phyloP scores from a whole-genome alignment of 2,888 invertebrate genomes.

The Lissocephala sabroskyi region DNA sequence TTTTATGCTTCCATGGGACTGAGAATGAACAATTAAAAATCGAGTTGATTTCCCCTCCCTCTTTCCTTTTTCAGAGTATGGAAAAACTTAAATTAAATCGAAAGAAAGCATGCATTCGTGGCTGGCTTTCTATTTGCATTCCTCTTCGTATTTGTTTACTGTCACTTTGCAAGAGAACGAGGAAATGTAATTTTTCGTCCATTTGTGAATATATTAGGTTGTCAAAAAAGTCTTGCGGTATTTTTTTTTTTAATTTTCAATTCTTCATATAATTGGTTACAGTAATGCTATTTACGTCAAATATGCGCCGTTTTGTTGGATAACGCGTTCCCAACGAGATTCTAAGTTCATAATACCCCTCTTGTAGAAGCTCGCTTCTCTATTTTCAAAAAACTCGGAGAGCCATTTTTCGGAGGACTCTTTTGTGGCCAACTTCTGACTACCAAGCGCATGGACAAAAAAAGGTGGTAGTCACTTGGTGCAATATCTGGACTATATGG shows the following conservation, averaged over 20 bases:
- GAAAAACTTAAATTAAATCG: too few relatives aligned
- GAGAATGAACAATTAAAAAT: too few relatives aligned
- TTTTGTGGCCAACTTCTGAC: not conserved
- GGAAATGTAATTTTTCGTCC: too few relatives aligned
- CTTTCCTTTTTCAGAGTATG: too few relatives aligned
- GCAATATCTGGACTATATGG: slow-evolving; percentile 1
- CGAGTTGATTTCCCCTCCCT: too few relatives aligned
- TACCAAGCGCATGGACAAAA: slow-evolving; percentile 1
- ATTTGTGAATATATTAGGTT: too few relatives aligned
- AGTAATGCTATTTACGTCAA: not conserved
- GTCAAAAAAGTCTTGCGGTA: too few relatives aligned
- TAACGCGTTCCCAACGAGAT: not conserved
- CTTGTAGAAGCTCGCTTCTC: not conserved
- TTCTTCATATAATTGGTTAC: not conserved
- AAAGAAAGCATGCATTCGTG: too few relatives aligned
- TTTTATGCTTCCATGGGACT: too few relatives aligned
- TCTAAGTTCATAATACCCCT: not conserved
- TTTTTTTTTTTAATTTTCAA: not conserved
- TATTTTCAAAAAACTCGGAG: not conserved
- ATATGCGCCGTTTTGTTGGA: not conserved
- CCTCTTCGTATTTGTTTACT: too few relatives aligned
- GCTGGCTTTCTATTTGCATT: too few relatives aligned
- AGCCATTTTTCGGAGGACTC: not conserved
- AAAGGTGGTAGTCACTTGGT: slow-evolving; percentile 6
- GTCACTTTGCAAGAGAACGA: too few relatives aligned